Base-by-base conservation (phyloP, 2,797 vertebrate species). In the Lemur catta region DNA sequence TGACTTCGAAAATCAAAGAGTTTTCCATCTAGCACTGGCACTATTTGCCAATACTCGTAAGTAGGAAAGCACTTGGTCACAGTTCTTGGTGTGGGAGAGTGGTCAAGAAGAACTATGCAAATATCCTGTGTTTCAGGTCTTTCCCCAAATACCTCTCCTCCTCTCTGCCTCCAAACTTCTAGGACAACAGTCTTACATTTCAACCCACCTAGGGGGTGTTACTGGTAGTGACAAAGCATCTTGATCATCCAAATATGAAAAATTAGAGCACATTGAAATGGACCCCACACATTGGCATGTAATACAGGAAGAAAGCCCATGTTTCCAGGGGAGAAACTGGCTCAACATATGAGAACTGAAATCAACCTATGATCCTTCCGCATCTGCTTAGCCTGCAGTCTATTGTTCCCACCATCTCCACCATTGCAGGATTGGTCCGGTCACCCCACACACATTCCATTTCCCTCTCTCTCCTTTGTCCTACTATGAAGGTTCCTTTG, bases 1-100 rank as follows among this genome's bases (percentile, higher is more conserved):
- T 93, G 50, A 85, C 52, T 92, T 96, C 85, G 67, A 96, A 97
- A 97, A 96, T 84, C 48, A 63, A 96, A 93, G 84, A 90, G n/a
- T 59, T 90, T 65, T 92, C 30, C 46, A 87, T 59, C 76, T 87
- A 97, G 57, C 57, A 67, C 78, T 94, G 94, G 95, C 88, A 90
- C 67, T 69, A 89, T 87, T 88, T 97, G 85, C 84, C 92, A 96
- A 1, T 0, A 0, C 33, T 0, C 0, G 13, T 85, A 76, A 90
- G 8, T 96, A 84, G 65, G 82, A 84, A 89, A 57, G 28, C 57
- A 18, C 17, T 1, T 55, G 72, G 52, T 93, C 96, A 86, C 33
- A 7, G 0, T 26, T 95, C 75, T 7, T 2, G 7, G 33, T 55
- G 0, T 55, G 28, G 55, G 81, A 89, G 30, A 84, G 33, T 79